These are phyloP conservation scores for Ennomos erosarius DNA, from an alignment of 2,888 invertebrate species.

Conservation along the genomic window DNA sequence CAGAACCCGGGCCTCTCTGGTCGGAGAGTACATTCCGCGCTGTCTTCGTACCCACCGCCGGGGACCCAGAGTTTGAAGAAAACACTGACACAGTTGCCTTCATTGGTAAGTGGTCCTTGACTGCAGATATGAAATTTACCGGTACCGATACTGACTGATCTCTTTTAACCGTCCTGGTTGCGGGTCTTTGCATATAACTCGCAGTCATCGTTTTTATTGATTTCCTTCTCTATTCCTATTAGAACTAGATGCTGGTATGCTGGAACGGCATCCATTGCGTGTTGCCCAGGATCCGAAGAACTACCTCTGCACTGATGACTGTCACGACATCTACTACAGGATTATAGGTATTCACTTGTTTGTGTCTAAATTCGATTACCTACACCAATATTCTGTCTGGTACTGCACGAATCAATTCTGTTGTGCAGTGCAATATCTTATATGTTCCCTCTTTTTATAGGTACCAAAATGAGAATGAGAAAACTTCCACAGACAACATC, in stretches of 20 bases:
- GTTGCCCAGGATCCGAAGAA: slow-evolving; percentile 78
- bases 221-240: slow-evolving; percentile 20
- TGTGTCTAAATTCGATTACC: no score
- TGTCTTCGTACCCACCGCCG: slow-evolving; percentile 76
- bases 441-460: no score
- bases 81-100: slow-evolving; percentile 58
- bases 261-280: slow-evolving; percentile 61
- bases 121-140: no score
- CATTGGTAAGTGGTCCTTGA: slow-evolving; percentile 56
- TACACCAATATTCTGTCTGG: no score
- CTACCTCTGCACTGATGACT: slow-evolving; percentile 65
- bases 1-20: slow-evolving; percentile 57
- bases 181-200: no score
- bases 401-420: no score
- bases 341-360: slow-evolving; percentile 64
- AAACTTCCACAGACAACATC: no score
- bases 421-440: no score
- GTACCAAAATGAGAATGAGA: no score
- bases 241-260: slow-evolving; percentile 71
- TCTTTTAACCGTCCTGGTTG: neutral
- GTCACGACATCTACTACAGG: slow-evolving; percentile 72
- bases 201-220: no score
- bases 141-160: no score
- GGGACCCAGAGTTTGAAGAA: slow-evolving; percentile 69
- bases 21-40: slow-evolving; percentile 60